phyloP scores from a whole-genome alignment of 2,113 vertebrate species.

The Ciconia maguari region DNA sequence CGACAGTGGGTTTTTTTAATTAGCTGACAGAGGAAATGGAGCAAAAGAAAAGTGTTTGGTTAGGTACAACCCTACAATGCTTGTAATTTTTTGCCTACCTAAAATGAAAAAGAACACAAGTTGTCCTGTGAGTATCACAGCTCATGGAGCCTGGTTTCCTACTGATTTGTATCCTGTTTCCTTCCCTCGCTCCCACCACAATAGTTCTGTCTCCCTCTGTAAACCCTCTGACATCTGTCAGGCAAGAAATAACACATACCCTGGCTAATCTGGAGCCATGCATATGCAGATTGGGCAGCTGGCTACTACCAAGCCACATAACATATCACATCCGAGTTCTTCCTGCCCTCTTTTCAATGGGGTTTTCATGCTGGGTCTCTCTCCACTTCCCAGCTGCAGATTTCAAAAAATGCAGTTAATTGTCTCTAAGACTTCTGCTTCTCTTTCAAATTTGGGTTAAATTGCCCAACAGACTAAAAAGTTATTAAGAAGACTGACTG shows the following conservation, averaged over 20 bases:
- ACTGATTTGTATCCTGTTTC: slow-evolving; percentile 7
- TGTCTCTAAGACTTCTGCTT: slow-evolving; percentile 4
- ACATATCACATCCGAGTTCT: slow-evolving; percentile 28
- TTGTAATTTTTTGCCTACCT: not conserved
- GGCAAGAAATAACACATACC: slow-evolving; percentile 51
- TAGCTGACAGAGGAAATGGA: not conserved
- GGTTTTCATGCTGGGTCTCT: slow-evolving; percentile 50
- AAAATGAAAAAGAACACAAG: not conserved
- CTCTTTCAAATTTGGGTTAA: slow-evolving; percentile 22
- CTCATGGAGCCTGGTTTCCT: not conserved
- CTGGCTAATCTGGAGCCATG: slow-evolving; percentile 60
- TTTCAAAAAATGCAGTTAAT: slow-evolving; percentile 10
- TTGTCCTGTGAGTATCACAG: not conserved
- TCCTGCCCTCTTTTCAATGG: slow-evolving; percentile 40
- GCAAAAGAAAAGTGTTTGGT: not conserved
- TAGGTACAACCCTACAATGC: not conserved
- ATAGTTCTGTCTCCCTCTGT: slow-evolving; percentile 36
- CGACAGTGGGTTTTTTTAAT: not conserved
- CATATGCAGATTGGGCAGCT: slow-evolving; percentile 70
- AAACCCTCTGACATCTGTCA: slow-evolving; percentile 66
- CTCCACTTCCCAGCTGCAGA: slow-evolving; percentile 64
- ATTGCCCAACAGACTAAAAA: not conserved
- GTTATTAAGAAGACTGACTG: not conserved
- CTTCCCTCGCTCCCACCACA: not conserved
- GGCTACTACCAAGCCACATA: slow-evolving; percentile 55